Base-by-base conservation (phyloP, 2,113 vertebrate species). In the Acinonyx jubatus region DNA sequence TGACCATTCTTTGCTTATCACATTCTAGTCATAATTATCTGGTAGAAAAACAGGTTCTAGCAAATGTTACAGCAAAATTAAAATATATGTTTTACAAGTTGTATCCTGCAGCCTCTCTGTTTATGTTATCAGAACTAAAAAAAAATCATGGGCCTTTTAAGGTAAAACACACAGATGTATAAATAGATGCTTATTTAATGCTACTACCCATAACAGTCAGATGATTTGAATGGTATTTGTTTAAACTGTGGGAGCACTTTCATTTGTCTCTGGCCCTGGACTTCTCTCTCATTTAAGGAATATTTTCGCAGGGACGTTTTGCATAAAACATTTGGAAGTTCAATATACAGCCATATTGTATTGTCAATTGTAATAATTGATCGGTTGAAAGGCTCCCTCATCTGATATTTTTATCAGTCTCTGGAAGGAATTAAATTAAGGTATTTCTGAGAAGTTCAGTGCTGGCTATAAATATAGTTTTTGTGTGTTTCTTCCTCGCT, bases 381-480 rank as follows among this genome's bases (percentile, higher is more conserved):
- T 99, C 98, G 97, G 98, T 98, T 97, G 98, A 98, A 98, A 97
- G 92, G 74, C 90, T 96, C 98, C 97, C 50, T 96, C 98, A 94
- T 98, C 94, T 98, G 96, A 98, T 98, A 98, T 99, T 99, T 99
- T 99, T 99, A 98, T 98, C 98, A 97, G 97, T 98, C 97, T 98
- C 98, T 98, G 98, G 98, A 98, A 99, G 98, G 99, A 99, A 99
- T 99, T 98, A 98, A 99, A 99, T 99, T 98, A 99, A 99, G 99
- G 98, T 99, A 98, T 99, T 99, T 99, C 99, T 99, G 99, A 99
- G 99, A 99, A 99, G 98, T 99, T 98, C 98, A 98, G 97, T 97
- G 76, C 97, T 91, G 90, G 88, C 98, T 98, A 99, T 98, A 99
- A 99, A 99, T 99, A 99, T 98, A 99, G 98, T 99, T 98, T 99